Conservation (phyloP, 2,797 vertebrate genomes). For the Nasua narica region DNA sequence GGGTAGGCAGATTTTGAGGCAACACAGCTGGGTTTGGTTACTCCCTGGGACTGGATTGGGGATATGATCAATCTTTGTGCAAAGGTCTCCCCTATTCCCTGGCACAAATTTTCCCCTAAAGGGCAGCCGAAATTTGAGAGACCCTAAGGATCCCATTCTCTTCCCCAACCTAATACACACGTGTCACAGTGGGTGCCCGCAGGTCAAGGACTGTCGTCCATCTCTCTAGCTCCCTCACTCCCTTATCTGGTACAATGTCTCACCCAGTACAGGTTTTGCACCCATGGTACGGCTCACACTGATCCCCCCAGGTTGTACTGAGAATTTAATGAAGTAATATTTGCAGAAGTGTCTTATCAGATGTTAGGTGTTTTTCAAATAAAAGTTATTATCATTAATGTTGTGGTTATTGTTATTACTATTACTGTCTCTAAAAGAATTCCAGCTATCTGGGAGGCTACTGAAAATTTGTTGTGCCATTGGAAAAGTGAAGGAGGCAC, state of each 20-base stretch:
- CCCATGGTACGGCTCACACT: background rate
- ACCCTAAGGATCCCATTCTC: background rate
- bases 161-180: background rate
- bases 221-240: background rate
- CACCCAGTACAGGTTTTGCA: background rate
- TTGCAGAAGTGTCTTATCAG: background rate
- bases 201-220: background rate
- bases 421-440: background rate
- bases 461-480: background rate
- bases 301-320: background rate
- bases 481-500: background rate
- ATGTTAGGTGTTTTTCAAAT: background rate
- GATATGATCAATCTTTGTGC: background rate
- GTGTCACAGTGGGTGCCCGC: fast-evolving
- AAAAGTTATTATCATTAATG: background rate
- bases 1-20: background rate
- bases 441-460: background rate
- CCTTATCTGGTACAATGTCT: background rate
- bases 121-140: background rate
- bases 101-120: background rate
- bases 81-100: background rate
- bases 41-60: background rate
- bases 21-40: background rate
- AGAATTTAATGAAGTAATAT: background rate
- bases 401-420: background rate